Conservation (phyloP, 2,888 invertebrate species). For the Hirudinaria manillensis region DNA sequence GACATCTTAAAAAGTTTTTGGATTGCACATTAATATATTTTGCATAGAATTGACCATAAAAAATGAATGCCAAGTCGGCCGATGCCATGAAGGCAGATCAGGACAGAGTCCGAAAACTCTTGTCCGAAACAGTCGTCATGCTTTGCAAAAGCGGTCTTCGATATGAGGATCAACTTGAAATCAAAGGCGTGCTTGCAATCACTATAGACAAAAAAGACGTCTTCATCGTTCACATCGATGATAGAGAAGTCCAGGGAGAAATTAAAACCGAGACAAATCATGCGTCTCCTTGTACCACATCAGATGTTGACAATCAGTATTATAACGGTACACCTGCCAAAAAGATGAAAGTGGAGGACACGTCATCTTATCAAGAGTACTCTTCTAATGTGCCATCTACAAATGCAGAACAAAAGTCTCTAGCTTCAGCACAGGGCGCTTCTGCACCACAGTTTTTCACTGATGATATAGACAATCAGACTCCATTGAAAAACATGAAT, state of each 20-base stretch:
- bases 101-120: conserved; percentile 19
- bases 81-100: conserved; percentile 6
- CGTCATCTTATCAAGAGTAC: not conserved
- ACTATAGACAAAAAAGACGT: conserved; percentile 33
- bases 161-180: conserved; percentile 28
- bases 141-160: conserved; percentile 34
- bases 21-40: not conserved
- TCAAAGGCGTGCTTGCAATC: conserved; percentile 33
- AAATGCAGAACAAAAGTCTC: conserved; percentile 1
- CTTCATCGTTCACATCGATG: conserved; percentile 34
- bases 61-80: not conserved
- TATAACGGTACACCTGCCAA: conserved; percentile 11
- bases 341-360: conserved; percentile 22
- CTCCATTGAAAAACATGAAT: not conserved
- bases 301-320: conserved; percentile 19
- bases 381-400: not conserved
- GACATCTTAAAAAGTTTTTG: conserved; percentile 3
- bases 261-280: conserved; percentile 6
- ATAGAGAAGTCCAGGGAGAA: conserved; percentile 6
- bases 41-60: not conserved
- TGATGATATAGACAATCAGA: conserved; percentile 29
- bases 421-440: not conserved
- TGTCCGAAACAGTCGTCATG: conserved; percentile 31
- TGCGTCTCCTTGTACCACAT: conserved; percentile 11
- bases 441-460: conserved; percentile 17